Evolutionary conservation across 64 coral and sea anemone species (phyloP), one percentile per base, ranked within the genome.

Genomic region (Stichodactyla helianthus): DNA sequence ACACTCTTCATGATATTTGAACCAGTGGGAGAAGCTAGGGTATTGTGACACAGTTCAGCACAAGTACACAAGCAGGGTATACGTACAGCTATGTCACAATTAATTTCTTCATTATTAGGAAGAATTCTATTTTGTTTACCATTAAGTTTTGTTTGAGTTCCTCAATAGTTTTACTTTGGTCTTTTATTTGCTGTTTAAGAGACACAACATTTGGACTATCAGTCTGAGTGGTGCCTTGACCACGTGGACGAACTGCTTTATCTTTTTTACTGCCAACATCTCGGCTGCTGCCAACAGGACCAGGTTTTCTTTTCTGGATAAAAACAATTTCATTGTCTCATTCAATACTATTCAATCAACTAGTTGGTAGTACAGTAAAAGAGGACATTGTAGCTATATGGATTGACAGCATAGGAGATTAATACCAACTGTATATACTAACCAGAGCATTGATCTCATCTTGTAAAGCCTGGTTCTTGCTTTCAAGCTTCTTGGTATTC

Each of bases 91-190:
- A 44, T 44, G 35, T 44, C 4, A 3, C 35, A 44, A 44, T 1
- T 44, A 44, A 44, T 44, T 44, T 44, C 35, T 44, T 44, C 35
- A 44, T 2, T 44, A 63, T 63, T 63, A 6, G 22, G 0, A 65
- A 65, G 17, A 65, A 65, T 2, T 18, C 56, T 44, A 44, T 44
- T 11, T 65, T 31, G n/a, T 64, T 74, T 88, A 95, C 96, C 91
- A 95, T 88, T 25, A 99, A 86, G 89, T 82, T 95, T 91, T 95
- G 97, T 50, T 95, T 99, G 35, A 99, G 88, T 28, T 95, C 93
- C 25, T 82, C 62, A 79, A 99, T 95, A 15, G 82, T 93, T 27
- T 91, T 95, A 10, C 90, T 88, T 79, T 99, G 93, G 54, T 95
- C 93, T 79, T 91, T 99, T 23, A 95, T 28, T 76, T 99, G 97